Conservation (phyloP, 35 echinoderm and acorn worm genomes). For the Heliocidaris erythrogramma region DNA sequence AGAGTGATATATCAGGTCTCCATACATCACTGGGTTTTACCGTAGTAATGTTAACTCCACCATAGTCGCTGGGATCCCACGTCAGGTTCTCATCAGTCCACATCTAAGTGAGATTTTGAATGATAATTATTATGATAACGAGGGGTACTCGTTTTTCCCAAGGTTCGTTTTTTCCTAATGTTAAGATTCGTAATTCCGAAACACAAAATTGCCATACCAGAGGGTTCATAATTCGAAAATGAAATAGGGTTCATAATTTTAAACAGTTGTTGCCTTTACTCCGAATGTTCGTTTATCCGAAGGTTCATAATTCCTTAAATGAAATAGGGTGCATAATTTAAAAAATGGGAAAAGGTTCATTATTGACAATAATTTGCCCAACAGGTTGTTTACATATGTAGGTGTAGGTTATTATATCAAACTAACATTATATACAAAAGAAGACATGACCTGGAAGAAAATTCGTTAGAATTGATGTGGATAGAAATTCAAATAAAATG, state of each 20-base stretch:
- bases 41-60: background rate
- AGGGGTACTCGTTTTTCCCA: too few species aligned
- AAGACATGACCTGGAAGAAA: conserved; percentile 11
- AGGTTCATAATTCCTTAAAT: background rate
- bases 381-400: background rate
- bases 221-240: background rate
- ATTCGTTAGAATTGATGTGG: conserved; percentile 12
- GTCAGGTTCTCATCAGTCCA: conserved; percentile 44
- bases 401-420: background rate
- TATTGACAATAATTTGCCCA: background rate
- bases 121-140: background rate
- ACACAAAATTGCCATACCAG: background rate
- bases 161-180: background rate
- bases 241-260: background rate
- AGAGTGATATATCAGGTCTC: conserved; percentile 48
- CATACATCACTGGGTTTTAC: conserved; percentile 29
- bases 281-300: too few species aligned
- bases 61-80: conserved; percentile 41
- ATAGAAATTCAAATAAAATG: background rate
- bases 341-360: too few species aligned
- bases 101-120: background rate
- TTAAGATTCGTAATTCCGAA: background rate
- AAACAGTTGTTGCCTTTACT: too few species aligned
- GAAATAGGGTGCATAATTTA: too few species aligned
- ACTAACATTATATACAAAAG: background rate